Evolutionary conservation across 1,140 invertebrate species (phyloP).

Genomic region (Pantala flavescens): DNA sequence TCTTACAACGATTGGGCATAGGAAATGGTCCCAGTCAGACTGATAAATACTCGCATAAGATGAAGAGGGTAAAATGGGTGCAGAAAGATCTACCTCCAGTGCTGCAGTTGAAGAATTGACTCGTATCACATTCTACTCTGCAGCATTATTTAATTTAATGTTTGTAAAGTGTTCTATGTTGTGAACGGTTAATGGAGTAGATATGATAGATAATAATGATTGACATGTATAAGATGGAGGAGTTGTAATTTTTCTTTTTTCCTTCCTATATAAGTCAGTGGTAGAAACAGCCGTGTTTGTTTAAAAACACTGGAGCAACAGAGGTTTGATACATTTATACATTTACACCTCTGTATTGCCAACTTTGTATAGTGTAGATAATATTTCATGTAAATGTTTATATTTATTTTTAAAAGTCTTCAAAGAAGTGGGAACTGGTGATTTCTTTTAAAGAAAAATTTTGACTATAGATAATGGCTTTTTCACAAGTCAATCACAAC

Average conservation of each 20-base stretch:
- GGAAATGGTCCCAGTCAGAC: neutral
- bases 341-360: neutral
- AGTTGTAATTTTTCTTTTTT: neutral
- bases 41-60: neutral
- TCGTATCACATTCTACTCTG: neutral
- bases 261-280: too few relatives aligned
- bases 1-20: neutral
- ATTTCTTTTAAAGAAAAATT: neutral
- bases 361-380: conserved; percentile 6
- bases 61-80: neutral
- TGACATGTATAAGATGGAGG: neutral
- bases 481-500: neutral
- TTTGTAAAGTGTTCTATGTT: conserved; percentile 3
- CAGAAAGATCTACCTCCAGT: conserved; percentile 5
- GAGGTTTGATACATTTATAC: neutral
- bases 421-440: neutral
- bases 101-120: neutral
- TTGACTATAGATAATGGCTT: neutral
- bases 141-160: neutral
- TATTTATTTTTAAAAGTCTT: conserved; percentile 7
- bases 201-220: neutral
- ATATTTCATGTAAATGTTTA: conserved; percentile 9
- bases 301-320: conserved; percentile 7
- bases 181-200: neutral
- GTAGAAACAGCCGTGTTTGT: neutral